These are phyloP conservation scores for Anguilla marmorata DNA, from an alignment of 2,797 vertebrate species.

Conservation along the genomic window DNA sequence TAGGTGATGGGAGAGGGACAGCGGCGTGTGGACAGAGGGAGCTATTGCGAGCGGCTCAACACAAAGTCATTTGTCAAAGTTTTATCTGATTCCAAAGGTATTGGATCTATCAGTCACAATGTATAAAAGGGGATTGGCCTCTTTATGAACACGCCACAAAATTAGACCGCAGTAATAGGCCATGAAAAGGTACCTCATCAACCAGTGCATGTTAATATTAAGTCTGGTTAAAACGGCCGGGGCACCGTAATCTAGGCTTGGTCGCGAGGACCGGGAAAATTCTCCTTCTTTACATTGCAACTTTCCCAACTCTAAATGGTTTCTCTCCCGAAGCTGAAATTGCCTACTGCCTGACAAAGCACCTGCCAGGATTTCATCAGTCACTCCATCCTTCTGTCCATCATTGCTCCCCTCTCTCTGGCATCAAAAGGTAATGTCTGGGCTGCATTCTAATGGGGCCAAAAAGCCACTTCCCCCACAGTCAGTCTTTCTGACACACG, in stretches of 20 bases:
- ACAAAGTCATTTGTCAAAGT: conserved; percentile 90
- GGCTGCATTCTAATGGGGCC: conserved; percentile 71
- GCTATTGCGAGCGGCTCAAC: conserved; percentile 65
- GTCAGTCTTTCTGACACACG: conserved; percentile 67
- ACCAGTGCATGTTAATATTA: conserved; percentile 55
- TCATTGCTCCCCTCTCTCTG: conserved; percentile 70
- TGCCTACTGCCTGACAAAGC: conserved; percentile 82
- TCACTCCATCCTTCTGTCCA: conserved; percentile 80
- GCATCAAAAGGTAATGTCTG: conserved; percentile 79
- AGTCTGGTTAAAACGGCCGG: conserved; percentile 54
- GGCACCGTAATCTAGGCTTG: conserved; percentile 63
- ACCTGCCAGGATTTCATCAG: conserved; percentile 80
- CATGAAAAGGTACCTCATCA: conserved; percentile 54
- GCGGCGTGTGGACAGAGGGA: conserved; percentile 66
- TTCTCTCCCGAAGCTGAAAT: conserved; percentile 73
- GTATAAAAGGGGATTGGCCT: conserved; percentile 85
- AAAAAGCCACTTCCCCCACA: conserved; percentile 75
- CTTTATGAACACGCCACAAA: conserved; percentile 76
- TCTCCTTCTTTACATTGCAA: conserved; percentile 63
- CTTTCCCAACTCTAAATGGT: conserved; percentile 71
- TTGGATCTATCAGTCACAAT: conserved; percentile 91
- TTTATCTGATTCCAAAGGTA: conserved; percentile 97
- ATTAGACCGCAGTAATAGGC: conserved; percentile 70
- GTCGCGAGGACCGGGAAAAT: conserved; percentile 42
- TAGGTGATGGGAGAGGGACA: conserved; percentile 79